Conservation (phyloP, 1,140 invertebrate genomes). For the Oryzaephilus surinamensis region DNA sequence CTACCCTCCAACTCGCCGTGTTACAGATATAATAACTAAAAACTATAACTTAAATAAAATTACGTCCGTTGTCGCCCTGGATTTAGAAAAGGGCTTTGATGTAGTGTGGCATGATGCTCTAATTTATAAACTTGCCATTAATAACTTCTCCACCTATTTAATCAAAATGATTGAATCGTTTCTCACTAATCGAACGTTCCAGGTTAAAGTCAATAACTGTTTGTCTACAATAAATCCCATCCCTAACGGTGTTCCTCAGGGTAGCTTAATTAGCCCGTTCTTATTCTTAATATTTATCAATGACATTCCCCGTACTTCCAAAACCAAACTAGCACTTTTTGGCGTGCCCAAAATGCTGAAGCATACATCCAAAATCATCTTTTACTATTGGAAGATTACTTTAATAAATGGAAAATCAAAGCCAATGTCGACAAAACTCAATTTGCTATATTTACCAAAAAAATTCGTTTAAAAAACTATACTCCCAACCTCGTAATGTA, state of each 20-base stretch:
- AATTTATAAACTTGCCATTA: slow-evolving; percentile 4
- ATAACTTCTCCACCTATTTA: neutral
- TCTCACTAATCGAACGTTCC: neutral
- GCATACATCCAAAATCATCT: slow-evolving; percentile 11
- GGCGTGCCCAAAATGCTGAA: slow-evolving; percentile 12
- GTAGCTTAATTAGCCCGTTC: slow-evolving; percentile 20
- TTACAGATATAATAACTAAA: neutral
- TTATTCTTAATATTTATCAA: slow-evolving; percentile 17
- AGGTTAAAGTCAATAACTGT: neutral
- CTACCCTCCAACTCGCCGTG: neutral
- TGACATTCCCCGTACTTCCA: slow-evolving; percentile 11
- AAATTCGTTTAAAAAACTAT: slow-evolving; percentile 9
- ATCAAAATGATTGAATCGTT: neutral
- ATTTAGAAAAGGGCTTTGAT: slow-evolving; percentile 28
- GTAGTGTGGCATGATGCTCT: slow-evolving; percentile 10
- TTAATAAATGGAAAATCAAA: slow-evolving; percentile 24
- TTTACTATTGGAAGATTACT: slow-evolving; percentile 12
- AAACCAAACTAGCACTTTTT: slow-evolving; percentile 14
- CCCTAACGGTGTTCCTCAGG: slow-evolving; percentile 23
- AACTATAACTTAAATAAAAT: slow-evolving; percentile 1
- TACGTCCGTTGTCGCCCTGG: slow-evolving; percentile 3
- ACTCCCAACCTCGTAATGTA: neutral
- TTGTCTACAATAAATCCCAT: slow-evolving; percentile 2
- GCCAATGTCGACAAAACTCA: slow-evolving; percentile 26
- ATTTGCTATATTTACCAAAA: slow-evolving; percentile 10